phyloP scores from a whole-genome alignment of 1,140 invertebrate species.

The Radopholus similis region DNA sequence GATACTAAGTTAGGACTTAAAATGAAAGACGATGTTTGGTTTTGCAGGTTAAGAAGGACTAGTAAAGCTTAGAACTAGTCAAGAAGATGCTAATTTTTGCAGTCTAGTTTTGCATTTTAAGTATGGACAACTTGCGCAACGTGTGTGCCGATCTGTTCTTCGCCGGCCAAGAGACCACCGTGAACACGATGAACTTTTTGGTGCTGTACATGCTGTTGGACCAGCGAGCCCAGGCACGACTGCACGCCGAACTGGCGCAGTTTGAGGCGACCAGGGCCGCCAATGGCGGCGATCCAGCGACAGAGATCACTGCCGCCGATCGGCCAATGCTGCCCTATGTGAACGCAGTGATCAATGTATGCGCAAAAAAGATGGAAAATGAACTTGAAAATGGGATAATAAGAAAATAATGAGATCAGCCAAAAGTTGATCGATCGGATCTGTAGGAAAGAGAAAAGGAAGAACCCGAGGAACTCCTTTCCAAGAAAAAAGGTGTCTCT shows the following conservation, averaged over 20 bases:
- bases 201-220: conserved; percentile 2
- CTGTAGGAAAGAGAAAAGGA: too few relatives aligned
- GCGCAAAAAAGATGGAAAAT: neutral
- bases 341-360: conserved; percentile 14
- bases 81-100: too few relatives aligned
- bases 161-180: conserved; percentile 12
- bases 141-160: conserved; percentile 18
- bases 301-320: neutral
- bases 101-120: too few relatives aligned
- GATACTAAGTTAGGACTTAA: too few relatives aligned
- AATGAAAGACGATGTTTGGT: neutral
- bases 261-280: neutral
- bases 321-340: conserved; percentile 7
- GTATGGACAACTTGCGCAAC: conserved; percentile 12
- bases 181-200: neutral
- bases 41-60: too few relatives aligned
- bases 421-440: too few relatives aligned
- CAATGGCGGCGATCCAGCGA: neutral
- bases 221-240: neutral
- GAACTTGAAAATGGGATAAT: too few relatives aligned
- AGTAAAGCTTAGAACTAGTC: too few relatives aligned
- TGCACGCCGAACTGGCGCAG: neutral
- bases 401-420: too few relatives aligned
- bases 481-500: too few relatives aligned
- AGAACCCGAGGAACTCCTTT: too few relatives aligned